A percentile compares a stretch with the other conserved stretches of the same genome.
These are phyloP conservation scores for Falco biarmicus DNA, from an alignment of 2,797 vertebrate species.

Conservation along the genomic window DNA sequence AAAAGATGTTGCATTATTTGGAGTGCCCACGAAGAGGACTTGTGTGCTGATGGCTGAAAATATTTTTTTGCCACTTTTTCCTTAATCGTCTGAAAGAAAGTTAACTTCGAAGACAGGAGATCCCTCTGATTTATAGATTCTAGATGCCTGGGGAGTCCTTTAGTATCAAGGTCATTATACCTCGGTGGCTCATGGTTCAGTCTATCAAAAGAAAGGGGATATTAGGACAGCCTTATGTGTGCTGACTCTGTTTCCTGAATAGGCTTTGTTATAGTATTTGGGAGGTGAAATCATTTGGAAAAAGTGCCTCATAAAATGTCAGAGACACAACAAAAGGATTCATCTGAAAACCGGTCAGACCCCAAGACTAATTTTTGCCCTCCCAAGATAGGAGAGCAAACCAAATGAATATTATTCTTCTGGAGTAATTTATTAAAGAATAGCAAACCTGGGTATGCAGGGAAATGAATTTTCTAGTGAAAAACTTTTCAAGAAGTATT, in stretches of 20 bases:
- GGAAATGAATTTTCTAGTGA: neutral
- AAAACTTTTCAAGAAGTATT: neutral
- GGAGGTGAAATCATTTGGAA: neutral
- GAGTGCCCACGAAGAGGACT: accelerated
- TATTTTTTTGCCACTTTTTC: neutral
- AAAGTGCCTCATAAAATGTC: neutral
- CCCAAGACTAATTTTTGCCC: neutral
- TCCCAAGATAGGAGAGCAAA: neutral
- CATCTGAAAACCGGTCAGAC: neutral
- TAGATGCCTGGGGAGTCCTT: neutral
- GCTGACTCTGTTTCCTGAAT: neutral
- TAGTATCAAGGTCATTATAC: neutral
- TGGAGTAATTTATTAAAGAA: neutral
- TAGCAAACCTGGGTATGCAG: neutral
- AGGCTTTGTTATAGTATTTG: neutral
- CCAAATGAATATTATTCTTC: neutral
- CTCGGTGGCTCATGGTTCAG: neutral
- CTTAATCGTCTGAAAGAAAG: neutral
- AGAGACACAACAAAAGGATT: neutral
- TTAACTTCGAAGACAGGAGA: neutral
- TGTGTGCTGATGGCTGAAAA: neutral
- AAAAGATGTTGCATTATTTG: neutral
- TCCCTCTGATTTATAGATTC: neutral
- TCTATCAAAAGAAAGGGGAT: neutral
- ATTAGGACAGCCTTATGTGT: neutral